A percentile compares a stretch with the other conserved stretches of the same genome.
phyloP scores from a whole-genome alignment of 1,140 invertebrate genomes.

The Schlechtendalia chinensis region DNA sequence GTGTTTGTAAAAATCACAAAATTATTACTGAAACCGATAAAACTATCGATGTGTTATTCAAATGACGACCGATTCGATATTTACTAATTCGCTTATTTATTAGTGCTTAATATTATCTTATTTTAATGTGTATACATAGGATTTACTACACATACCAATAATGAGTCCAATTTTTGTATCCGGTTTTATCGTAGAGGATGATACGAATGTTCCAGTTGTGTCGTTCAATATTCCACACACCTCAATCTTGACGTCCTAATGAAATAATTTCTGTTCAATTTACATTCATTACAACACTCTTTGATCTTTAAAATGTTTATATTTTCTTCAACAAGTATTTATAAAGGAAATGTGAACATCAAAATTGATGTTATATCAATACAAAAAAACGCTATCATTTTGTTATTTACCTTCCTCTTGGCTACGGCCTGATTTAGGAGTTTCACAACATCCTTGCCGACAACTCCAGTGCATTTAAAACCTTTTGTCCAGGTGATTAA shows the following conservation, averaged over 20 bases:
- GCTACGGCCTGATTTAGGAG: constrained; percentile 75
- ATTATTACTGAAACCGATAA: no score
- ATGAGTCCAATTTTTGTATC: constrained; percentile 68
- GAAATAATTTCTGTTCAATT: background rate
- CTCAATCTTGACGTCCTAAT: constrained; percentile 61
- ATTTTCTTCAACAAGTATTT: background rate
- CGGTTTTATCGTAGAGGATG: constrained; percentile 86
- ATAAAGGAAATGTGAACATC: background rate
- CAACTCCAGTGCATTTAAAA: constrained; percentile 83
- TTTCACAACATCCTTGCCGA: constrained; percentile 79
- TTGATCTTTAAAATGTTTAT: background rate
- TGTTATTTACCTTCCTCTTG: background rate
- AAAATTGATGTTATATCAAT: background rate
- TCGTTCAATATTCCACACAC: constrained; percentile 77
- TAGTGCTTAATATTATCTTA: background rate
- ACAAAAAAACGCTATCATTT: background rate
- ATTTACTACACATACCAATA: constrained; percentile 41
- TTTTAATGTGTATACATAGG: no score
- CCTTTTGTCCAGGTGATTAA: constrained; percentile 94
- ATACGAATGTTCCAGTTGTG: constrained; percentile 88
- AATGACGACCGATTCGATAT: no score
- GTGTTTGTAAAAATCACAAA: no score
- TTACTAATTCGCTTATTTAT: no score
- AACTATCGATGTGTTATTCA: no score
- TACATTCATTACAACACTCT: background rate